Evolutionary conservation across 2,797 vertebrate species (phyloP), one percentile per base, ranked within the genome.

Genomic region (Clarias pachynema): DNA sequence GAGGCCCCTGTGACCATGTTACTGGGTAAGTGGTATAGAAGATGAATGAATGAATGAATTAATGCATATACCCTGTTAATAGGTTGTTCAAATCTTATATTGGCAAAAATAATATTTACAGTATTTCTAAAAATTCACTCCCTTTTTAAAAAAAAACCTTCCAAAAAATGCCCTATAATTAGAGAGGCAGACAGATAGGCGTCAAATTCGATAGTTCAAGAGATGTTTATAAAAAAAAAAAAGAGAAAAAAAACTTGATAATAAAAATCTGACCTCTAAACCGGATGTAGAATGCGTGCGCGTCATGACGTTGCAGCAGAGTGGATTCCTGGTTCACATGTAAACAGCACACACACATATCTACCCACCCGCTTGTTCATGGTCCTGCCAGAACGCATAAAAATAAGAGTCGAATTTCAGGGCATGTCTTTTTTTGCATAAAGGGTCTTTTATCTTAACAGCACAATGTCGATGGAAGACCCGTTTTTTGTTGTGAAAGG

Each of bases 401-500:
- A 29, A 34, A 74, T 44, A 53, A 22, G 74, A 40, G 79, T 44
- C 65, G 31, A 14, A 37, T 34, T 66, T 65, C 57, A 59, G 89
- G 85, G 87, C 82, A 91, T 90, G 91, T 87, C 16, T 80, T 84
- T 80, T 62, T 75, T 66, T 22, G 14, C 20, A 66, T 75, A 70
- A 14, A 49, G 18, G 56, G 56, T 57, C 79, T 81, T 82, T 84
- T 82, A 60, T 86, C 89, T 89, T 78, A 89, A 90, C 69, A 87
- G 74, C 88, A 95, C 83, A 88, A 98, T 98, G 98, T 98, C 97
- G 62, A 98, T 99, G 98, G 98, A 99, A 95, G 98, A 99, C 88
- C 98, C 98, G 90, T 99, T 99, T 93, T 99, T 99, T 93, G 97
- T 99, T 88, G 98, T 99, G 85, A 99, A 98, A 94, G 97, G 98